These are phyloP conservation scores for Setophaga petechia DNA, from an alignment of 2,113 vertebrate species.

Conservation along the genomic window DNA sequence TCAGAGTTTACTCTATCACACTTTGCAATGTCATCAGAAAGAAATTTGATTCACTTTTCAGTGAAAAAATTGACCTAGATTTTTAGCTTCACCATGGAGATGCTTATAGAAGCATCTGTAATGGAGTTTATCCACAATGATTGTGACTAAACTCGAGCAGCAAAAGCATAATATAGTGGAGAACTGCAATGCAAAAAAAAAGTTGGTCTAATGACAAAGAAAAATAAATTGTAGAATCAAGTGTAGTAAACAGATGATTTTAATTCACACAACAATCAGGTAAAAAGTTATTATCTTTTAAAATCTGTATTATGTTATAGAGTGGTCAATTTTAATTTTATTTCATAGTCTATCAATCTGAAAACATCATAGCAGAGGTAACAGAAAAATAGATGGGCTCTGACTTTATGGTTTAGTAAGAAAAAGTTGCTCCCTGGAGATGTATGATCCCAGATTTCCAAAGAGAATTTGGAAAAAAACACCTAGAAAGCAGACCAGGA, in stretches of 20 bases:
- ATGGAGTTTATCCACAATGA: slow-evolving; percentile 12
- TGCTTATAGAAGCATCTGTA: background rate
- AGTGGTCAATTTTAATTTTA: background rate
- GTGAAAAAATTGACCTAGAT: slow-evolving; percentile 62
- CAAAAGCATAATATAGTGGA: background rate
- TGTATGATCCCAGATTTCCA: background rate
- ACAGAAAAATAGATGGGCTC: background rate
- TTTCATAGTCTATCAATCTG: background rate
- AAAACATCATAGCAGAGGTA: background rate
- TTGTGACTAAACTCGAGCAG: slow-evolving; percentile 13
- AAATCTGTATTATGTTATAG: background rate
- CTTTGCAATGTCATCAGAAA: slow-evolving; percentile 31
- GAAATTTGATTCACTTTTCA: slow-evolving; percentile 31
- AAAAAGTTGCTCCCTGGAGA: background rate
- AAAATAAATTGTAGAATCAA: background rate
- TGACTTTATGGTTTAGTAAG: background rate
- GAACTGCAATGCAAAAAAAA: background rate
- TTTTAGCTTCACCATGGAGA: background rate
- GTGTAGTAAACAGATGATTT: background rate
- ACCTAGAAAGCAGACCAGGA: background rate
- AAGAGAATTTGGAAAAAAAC: background rate
- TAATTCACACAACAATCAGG: background rate
- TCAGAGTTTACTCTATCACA: background rate
- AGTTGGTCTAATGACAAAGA: background rate
- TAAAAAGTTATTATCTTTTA: background rate